A percentile compares a stretch with the other conserved stretches of the same genome.
Conservation (phyloP, 2,113 vertebrate species). For the Mirza zaza region DNA sequence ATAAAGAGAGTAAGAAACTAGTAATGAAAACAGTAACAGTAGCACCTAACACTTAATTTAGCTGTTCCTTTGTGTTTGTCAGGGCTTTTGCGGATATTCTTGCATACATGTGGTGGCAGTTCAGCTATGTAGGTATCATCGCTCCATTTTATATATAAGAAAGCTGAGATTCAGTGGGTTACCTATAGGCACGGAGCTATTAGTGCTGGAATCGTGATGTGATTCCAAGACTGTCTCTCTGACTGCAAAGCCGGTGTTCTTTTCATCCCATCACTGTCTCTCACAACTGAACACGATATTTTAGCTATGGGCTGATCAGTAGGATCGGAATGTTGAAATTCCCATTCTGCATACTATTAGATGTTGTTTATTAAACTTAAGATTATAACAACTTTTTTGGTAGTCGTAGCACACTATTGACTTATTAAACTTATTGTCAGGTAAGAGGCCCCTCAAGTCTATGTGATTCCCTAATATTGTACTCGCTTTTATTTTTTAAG, state of each 20-base stretch:
- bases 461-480: neutral
- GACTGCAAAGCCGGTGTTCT: neutral
- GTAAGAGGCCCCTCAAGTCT: neutral
- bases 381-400: neutral
- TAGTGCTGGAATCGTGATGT: neutral
- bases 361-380: neutral
- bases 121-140: neutral
- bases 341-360: neutral
- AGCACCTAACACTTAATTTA: neutral
- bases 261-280: neutral
- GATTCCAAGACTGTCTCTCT: neutral
- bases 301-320: neutral
- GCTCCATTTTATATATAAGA: neutral
- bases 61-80: neutral
- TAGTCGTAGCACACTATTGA: neutral
- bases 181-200: neutral
- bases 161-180: neutral
- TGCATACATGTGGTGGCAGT: neutral
- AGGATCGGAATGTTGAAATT: neutral
- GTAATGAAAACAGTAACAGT: neutral
- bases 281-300: neutral
- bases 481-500: neutral
- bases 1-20: neutral
- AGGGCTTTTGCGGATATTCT: neutral
- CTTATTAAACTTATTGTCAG: neutral